Evolutionary conservation across 2,888 invertebrate genomes (phyloP), one percentile per base, ranked within the genome.

Genomic region (Sarcophaga subvicina): DNA sequence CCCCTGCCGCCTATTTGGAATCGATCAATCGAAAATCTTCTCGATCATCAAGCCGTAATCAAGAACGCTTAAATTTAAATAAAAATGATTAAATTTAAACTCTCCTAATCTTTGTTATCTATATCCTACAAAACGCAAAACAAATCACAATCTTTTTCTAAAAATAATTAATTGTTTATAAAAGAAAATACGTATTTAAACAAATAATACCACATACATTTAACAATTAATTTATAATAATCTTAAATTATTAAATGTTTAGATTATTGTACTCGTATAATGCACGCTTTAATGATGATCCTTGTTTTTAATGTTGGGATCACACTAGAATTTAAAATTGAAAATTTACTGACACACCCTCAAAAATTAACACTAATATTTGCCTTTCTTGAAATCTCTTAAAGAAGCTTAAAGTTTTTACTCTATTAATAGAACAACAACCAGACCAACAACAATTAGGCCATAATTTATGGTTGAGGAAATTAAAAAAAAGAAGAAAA

Each of bases 1-100:
- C 98, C 85, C 98, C 98, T 81, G 98, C 98, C 76, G 98, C 98
- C 54, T 98, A 98, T 94, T 95, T 98, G 94, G 98, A 98, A 94
- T 95, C 95, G 89, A 92, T 95, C 90, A 96, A 96, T 94, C 95
- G 96, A 92, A 97, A 96, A 94, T 96, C 96, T 89, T 93, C 93
- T 86, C 95, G 96, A 91, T 96, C 96, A 90, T 96, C 96, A 90
- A 95, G 95, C 92, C 90, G 91, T 78, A 92, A 92, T 91, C 91
- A 92, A 89, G 91, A 91, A 88, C 91, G 91, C 91, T 85, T 91
- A 88, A 90, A 88, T 88, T 70, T 88, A 14, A 89, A 88, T 85
- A 91, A 90, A 71, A 79, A 76, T 27, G 88, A 89, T 72, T 89
- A 88, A 87, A 17, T 14, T 5, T 17, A 17, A 59, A 59, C 17